Base-by-base conservation (phyloP, 2,888 invertebrate genomes). In the Leucoptera coffeella region DNA sequence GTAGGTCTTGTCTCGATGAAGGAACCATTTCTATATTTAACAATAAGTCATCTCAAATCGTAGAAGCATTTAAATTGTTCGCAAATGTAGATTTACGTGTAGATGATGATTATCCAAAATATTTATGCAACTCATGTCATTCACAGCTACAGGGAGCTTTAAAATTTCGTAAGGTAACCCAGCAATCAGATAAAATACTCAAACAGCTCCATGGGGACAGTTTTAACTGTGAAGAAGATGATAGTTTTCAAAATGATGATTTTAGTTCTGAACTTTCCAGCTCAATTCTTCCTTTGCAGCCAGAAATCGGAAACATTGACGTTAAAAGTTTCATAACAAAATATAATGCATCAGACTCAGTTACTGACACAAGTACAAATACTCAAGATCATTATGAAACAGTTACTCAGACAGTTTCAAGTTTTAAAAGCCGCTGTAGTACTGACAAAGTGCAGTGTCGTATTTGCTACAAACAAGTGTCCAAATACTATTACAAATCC, bases 401-500 rank as follows among this genome's bases (percentile, higher is more conserved):
- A n/a, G n/a, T n/a, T n/a, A n/a, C n/a, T n/a, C n/a, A n/a, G n/a
- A n/a, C n/a, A n/a, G n/a, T n/a, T n/a, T n/a, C n/a, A n/a, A n/a
- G n/a, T n/a, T n/a, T n/a, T n/a, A n/a, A n/a, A n/a, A n/a, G n/a
- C n/a, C n/a, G n/a, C n/a, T n/a, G n/a, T n/a, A n/a, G n/a, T n/a
- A n/a, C n/a, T n/a, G n/a, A n/a, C 8, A 54, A 50, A 39, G 30
- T 40, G 2, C 45, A 47, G n/a, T 54, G 53, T 30, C 40, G 42
- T 26, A 14, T 41, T 14, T 49, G 49, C 26, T 39, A 36, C 13
- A 56, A 57, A 41, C 36, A 52, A 7, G 39, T 57, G 4, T 50
- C 42, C 29, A 39, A 41, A 30, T 28, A 15, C 19, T 32, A 27
- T 4, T 46, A 37, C 23, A 36, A 39, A 29, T 29, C 25, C 1